Conservation (phyloP, 2,113 vertebrate species). For the Lophotis ruficrista region DNA sequence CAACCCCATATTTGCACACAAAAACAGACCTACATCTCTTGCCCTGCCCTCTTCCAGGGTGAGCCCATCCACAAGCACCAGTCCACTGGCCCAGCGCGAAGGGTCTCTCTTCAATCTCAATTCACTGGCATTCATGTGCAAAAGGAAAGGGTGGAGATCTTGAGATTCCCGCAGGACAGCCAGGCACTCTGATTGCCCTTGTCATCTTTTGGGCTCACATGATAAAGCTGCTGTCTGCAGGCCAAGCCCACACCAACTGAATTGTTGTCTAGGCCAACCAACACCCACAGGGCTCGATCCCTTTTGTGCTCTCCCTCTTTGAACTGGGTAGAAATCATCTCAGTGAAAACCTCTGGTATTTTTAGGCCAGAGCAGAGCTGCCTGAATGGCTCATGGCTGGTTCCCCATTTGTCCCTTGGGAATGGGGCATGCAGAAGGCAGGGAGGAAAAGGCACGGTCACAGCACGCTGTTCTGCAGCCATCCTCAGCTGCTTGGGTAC, state of each 20-base stretch:
- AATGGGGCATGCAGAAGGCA: not conserved
- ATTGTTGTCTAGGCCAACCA: not conserved
- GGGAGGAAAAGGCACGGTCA: not conserved
- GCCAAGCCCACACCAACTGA: not conserved
- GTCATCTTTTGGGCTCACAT: not conserved
- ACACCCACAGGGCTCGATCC: not conserved
- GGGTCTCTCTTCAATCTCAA: not conserved
- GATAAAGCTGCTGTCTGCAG: slow-evolving; percentile 8
- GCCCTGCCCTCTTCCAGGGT: not conserved
- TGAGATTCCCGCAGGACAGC: not conserved
- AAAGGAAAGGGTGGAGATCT: not conserved
- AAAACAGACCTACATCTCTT: not conserved
- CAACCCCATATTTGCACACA: not conserved
- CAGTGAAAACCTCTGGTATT: slow-evolving; percentile 23
- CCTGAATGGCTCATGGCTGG: not conserved
- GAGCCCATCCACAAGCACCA: not conserved
- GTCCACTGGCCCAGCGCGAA: not conserved
- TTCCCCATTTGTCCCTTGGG: not conserved
- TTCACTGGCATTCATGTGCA: not conserved
- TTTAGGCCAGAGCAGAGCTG: slow-evolving; percentile 22
- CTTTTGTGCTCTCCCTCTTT: slow-evolving; percentile 37
- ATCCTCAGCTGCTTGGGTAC: not conserved
- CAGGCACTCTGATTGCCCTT: not conserved
- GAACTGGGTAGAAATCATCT: not conserved
- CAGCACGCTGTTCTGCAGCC: not conserved